phyloP scores from a whole-genome alignment of 2,888 invertebrate species.

The Harmothoe impar region DNA sequence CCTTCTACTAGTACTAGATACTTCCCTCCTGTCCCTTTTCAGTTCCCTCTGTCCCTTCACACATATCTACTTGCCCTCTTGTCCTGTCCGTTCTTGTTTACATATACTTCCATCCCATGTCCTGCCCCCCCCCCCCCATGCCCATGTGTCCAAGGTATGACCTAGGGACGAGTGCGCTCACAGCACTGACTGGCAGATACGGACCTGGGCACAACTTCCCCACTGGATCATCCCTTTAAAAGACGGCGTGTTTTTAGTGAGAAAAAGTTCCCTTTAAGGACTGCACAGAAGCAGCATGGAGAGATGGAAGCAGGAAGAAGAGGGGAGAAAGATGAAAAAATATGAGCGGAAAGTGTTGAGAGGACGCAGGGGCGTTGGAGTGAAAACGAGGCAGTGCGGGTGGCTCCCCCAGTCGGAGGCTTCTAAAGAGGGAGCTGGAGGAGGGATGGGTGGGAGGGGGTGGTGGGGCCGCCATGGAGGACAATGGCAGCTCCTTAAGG shows the following conservation, averaged over 20 bases:
- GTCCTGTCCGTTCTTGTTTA: no score
- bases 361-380: neutral
- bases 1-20: no score
- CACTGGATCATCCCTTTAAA: neutral
- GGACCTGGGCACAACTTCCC: neutral
- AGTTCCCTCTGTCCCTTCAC: no score
- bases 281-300: neutral
- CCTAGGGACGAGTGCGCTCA: no score
- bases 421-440: neutral
- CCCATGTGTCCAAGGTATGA: neutral
- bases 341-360: slow-evolving; percentile 5
- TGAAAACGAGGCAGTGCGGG: slow-evolving; percentile 33
- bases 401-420: neutral
- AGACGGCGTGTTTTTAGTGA: slow-evolving; percentile 14
- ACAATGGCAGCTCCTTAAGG: slow-evolving; percentile 10
- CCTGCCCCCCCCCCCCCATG: neutral
- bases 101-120: no score
- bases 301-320: neutral
- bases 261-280: slow-evolving; percentile 24
- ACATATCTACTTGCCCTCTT: no score
- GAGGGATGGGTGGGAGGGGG: slow-evolving; percentile 17
- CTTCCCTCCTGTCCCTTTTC: no score
- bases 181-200: neutral
- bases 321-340: slow-evolving; percentile 20
- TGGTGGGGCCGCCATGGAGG: neutral